Evolutionary conservation across 2,888 invertebrate genomes (phyloP), one percentile per base, ranked within the genome.

Genomic region (Sarcophaga subvicina): DNA sequence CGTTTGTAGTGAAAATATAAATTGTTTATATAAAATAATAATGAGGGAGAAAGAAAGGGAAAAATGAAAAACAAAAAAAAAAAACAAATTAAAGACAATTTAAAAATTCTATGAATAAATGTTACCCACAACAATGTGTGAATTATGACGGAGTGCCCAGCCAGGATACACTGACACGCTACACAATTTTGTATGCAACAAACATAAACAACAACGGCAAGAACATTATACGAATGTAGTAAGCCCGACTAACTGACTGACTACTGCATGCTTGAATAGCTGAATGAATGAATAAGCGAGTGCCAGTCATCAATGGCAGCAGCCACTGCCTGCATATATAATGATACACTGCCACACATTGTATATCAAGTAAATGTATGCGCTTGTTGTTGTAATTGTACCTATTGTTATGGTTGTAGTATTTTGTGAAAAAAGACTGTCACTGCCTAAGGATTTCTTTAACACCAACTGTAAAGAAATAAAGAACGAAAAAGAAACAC

Each of bases 391-490:
- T 76, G 64, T 45, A 12, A 17, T 37, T 71, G 66, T 64, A 77
- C 76, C 45, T 64, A 47, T 64, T 20, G 47, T 20, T 72, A 47
- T 69, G 76, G 20, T 2, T 54, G 22, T 45, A 20, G 8, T 75
- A 17, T 73, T 84, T 37, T 79, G 67, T 71, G 75, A 66, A 80
- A 75, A 81, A 84, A 78, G 75, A 70, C 81, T 79, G 78, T 81
- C 78, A 81, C 66, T 83, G 87, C 87, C 87, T 62, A 67, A 84
- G 87, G 87, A 84, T 84, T 71, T 75, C 78, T 87, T 83, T 84
- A 78, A 81, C 87, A 71, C 83, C 78, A 73, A 81, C 77, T 69
- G 67, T 71, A 79, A 81, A 75, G 60, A 81, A 78, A 60, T 75
- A 20, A 60, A 76, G 76, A 62, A 71, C 37, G 22, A 54, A 11